Evolutionary conservation across 30 jellyfish, hydroid and myxozoan species (phyloP).

Genomic region (Aurelia coerulea): DNA sequence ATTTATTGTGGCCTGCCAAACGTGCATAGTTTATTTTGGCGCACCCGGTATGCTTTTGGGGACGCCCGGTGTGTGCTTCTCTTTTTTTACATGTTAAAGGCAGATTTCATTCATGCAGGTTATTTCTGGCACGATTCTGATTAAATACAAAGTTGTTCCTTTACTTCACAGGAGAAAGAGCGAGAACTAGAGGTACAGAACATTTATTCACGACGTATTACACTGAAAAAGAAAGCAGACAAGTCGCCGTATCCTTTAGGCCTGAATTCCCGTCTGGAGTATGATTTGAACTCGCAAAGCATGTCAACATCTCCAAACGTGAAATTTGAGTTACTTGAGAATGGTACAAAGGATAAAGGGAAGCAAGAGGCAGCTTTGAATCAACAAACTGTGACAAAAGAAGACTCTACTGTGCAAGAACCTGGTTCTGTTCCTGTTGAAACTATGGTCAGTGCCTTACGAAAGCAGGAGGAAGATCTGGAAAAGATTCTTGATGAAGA

Average conservation of each 20-base stretch:
- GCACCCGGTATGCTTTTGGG: too few relatives aligned
- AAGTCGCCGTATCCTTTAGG: conserved; percentile 5
- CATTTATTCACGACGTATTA: conserved; percentile 86
- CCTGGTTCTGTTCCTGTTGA: conserved; percentile 3
- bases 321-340: too few relatives aligned
- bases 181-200: conserved; percentile 82
- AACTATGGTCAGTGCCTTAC: conserved; percentile 64
- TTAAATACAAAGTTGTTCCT: too few relatives aligned
- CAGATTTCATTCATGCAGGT: too few relatives aligned
- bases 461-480: conserved; percentile 56
- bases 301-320: conserved; percentile 16
- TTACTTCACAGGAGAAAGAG: conserved; percentile 80
- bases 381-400: neutral
- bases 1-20: too few relatives aligned
- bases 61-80: too few relatives aligned
- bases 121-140: too few relatives aligned
- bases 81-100: too few relatives aligned
- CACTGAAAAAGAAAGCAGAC: conserved; percentile 57
- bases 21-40: too few relatives aligned
- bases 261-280: conserved; percentile 28
- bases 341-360: neutral
- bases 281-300: conserved; percentile 41
- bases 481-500: conserved; percentile 64
- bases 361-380: neutral
- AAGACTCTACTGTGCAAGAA: neutral